Conservation (phyloP, 2,113 vertebrate species). For the Charina bottae region DNA sequence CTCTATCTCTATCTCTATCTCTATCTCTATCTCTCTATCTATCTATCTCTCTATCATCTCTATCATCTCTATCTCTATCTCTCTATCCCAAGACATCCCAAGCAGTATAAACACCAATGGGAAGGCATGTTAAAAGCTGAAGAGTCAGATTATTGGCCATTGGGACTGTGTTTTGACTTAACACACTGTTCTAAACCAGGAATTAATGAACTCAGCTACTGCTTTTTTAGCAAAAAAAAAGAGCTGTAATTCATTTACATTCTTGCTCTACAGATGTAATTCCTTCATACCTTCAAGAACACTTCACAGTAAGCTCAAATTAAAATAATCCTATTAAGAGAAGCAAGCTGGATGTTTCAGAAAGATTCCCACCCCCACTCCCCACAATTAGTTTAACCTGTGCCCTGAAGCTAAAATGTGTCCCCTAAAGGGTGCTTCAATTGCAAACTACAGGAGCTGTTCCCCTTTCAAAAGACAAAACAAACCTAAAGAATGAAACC, state of each 20-base stretch:
- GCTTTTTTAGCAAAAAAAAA: conserved; percentile 3
- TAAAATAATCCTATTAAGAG: conserved; percentile 3
- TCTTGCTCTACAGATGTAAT: not conserved
- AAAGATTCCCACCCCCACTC: not conserved
- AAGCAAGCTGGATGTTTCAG: not conserved
- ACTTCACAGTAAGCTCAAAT: not conserved
- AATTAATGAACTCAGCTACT: not conserved
- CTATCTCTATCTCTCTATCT: too few species aligned
- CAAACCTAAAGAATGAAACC: not conserved
- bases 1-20: too few species aligned
- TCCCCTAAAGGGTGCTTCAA: not conserved
- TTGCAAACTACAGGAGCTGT: too few species aligned
- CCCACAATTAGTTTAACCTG: not conserved
- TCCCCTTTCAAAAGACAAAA: not conserved
- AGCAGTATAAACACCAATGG: not conserved
- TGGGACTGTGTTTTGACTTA: not conserved
- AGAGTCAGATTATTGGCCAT: not conserved
- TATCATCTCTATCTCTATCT: too few species aligned
- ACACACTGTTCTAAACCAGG: not conserved
- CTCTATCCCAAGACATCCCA: not conserved
- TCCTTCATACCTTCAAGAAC: conserved; percentile 17
- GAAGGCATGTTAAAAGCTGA: not conserved
- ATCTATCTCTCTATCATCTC: too few species aligned
- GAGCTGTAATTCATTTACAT: conserved; percentile 28
- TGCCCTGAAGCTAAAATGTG: not conserved